These are phyloP conservation scores for Guaruba guarouba DNA, from an alignment of 2,113 vertebrate species.

Conservation along the genomic window DNA sequence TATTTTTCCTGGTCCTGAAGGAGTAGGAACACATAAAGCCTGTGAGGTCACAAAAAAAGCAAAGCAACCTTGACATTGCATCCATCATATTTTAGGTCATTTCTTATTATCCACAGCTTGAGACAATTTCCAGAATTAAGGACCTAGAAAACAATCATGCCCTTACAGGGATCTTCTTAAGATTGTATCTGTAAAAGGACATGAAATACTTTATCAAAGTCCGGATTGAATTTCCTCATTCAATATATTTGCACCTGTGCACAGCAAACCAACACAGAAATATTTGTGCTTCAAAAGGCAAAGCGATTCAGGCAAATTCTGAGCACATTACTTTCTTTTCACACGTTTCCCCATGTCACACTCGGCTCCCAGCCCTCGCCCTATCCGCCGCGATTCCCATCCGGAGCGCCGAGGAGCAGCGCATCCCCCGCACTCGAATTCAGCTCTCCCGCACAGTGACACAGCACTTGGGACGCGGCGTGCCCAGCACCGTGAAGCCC, in stretches of 20 bases:
- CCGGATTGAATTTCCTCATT: not conserved
- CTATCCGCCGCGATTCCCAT: not conserved
- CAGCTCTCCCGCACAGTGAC: not conserved
- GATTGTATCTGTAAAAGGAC: not conserved
- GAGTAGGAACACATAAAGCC: not conserved
- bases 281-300: not conserved
- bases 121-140: not conserved
- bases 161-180: accelerated
- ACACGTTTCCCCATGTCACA: accelerated
- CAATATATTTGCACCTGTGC: accelerated
- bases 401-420: accelerated
- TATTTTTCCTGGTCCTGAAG: not conserved
- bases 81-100: accelerated
- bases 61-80: not conserved
- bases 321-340: not conserved
- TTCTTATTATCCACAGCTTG: not conserved
- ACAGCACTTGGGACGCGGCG: not conserved
- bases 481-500: not conserved
- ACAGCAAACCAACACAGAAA: not conserved
- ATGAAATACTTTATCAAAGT: accelerated
- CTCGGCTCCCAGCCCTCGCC: not conserved
- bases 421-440: accelerated
- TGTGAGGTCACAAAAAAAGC: not conserved
- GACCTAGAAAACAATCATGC: not conserved
- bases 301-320: too few species aligned